Evolutionary conservation across 2,113 vertebrate species (phyloP).

Genomic region (Thunnus thynnus): DNA sequence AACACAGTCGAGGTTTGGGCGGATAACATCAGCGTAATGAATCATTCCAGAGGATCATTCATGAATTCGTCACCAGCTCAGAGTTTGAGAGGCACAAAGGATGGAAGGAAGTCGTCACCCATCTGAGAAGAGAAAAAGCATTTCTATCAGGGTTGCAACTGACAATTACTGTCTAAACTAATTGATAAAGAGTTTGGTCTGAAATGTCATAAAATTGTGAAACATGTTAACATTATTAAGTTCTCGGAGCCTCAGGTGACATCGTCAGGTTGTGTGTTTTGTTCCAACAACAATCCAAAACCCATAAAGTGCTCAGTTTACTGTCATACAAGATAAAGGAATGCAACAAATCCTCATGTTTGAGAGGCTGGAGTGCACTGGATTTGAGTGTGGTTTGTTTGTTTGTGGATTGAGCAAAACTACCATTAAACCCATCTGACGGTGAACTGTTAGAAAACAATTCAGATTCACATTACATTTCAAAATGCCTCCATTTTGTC

Average conservation of each 20-base stretch:
- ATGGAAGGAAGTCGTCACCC: background rate
- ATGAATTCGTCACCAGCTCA: constrained; percentile 11
- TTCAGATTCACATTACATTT: too few relatives aligned
- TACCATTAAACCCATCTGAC: too few relatives aligned
- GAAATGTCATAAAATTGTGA: background rate
- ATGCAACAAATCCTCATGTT: too few relatives aligned
- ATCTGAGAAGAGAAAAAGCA: background rate
- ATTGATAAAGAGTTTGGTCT: background rate
- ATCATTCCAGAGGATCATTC: constrained; percentile 14
- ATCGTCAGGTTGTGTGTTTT: background rate
- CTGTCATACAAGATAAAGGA: too few relatives aligned
- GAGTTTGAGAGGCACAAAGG: constrained; percentile 2
- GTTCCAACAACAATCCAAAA: too few relatives aligned
- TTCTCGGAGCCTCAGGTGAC: background rate
- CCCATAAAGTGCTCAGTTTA: too few relatives aligned
- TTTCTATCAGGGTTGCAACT: background rate
- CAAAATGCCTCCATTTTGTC: too few relatives aligned
- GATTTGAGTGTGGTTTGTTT: too few relatives aligned
- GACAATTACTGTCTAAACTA: background rate
- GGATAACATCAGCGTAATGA: constrained; percentile 1
- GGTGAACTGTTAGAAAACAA: too few relatives aligned
- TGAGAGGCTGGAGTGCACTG: too few relatives aligned
- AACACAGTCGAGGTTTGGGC: background rate
- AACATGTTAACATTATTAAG: too few relatives aligned
- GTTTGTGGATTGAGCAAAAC: too few relatives aligned